Evolutionary conservation across 35 echinoderm and acorn worm species (phyloP), one percentile per base, ranked within the genome.

Genomic region (Eucidaris tribuloides): DNA sequence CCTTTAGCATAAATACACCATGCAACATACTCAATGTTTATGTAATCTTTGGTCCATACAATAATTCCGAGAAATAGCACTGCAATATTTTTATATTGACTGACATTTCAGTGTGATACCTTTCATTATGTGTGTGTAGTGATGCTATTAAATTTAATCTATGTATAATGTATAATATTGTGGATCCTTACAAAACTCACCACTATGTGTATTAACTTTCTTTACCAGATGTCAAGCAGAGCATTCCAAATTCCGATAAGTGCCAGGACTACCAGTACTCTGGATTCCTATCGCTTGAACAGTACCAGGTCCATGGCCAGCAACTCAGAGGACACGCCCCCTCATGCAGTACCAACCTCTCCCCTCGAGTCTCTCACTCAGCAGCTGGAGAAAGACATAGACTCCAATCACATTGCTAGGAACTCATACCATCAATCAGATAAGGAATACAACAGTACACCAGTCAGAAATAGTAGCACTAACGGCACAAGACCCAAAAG

Each of bases 221-320:
- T n/a, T n/a, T n/a, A n/a, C n/a, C 83, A 99, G 96, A 62, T 87
- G 46, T 93, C 96, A 24, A 84, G 86, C n/a, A 66, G 87, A 84
- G 91, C 90, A 9, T 93, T 99, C 62, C 81, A 83, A 42, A 83
- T 99, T 50, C 96, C 90, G 17, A 45, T 79, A 23, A 99, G 96
- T 81, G 96, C 96, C 38, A 85, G 96, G 28, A 99, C 87, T 39
- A 90, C 63, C 18, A 99, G 96, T 42, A 93, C 96, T 35, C 66
- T 92, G 34, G 91, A 92, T 77, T 93, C 90, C 1, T 93, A 86
- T 63, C 77, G 71, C 24, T 80, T 92, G 9, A 84, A 89, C 68
- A 84, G 79, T 27, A 58, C 65, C 28, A 29, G 91, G 29, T 61
- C 71, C 7, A 14, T 40, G 38, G 68, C 68, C 38, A 40, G 68